Conservation (phyloP, 2,888 invertebrate species). For the Ormyrus rosae region DNA sequence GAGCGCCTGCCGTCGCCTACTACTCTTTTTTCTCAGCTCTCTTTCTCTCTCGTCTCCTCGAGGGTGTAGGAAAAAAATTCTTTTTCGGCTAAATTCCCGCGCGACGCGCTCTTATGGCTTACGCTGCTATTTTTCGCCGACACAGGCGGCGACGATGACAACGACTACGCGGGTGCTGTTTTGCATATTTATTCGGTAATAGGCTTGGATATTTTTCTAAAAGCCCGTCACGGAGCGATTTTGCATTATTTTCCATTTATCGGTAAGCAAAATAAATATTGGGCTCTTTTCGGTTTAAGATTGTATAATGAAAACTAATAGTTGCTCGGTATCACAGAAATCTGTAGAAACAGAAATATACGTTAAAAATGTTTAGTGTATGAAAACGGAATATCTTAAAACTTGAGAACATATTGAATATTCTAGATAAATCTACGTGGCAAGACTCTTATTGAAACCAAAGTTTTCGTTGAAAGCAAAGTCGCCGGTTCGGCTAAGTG, state of each 20-base stretch:
- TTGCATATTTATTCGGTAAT: slow-evolving; percentile 56
- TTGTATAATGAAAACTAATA: no score
- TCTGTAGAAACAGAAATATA: no score
- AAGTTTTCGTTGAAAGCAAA: slow-evolving; percentile 45
- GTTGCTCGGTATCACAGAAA: no score
- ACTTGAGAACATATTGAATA: not conserved
- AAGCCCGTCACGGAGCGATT: not conserved
- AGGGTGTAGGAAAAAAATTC: slow-evolving; percentile 45
- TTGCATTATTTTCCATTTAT: not conserved
- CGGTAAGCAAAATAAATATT: no score
- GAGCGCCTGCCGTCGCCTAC: slow-evolving; percentile 51
- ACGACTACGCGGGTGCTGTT: slow-evolving; percentile 32
- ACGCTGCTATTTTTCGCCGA: slow-evolving; percentile 55
- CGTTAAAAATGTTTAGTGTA: no score
- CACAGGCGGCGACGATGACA: slow-evolving; percentile 22
- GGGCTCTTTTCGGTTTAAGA: no score
- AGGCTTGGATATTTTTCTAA: slow-evolving; percentile 37
- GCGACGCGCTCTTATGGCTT: slow-evolving; percentile 47
- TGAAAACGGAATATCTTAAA: no score
- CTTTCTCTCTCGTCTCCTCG: slow-evolving; percentile 31
- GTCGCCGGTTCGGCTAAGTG: slow-evolving; percentile 44
- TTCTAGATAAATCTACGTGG: slow-evolving; percentile 33
- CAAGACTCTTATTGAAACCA: slow-evolving; percentile 16
- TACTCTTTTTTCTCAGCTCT: slow-evolving; percentile 44
- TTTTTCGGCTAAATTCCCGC: slow-evolving; percentile 45